phyloP scores from a whole-genome alignment of 2,797 vertebrate genomes.

The Threskiornis aethiopicus region DNA sequence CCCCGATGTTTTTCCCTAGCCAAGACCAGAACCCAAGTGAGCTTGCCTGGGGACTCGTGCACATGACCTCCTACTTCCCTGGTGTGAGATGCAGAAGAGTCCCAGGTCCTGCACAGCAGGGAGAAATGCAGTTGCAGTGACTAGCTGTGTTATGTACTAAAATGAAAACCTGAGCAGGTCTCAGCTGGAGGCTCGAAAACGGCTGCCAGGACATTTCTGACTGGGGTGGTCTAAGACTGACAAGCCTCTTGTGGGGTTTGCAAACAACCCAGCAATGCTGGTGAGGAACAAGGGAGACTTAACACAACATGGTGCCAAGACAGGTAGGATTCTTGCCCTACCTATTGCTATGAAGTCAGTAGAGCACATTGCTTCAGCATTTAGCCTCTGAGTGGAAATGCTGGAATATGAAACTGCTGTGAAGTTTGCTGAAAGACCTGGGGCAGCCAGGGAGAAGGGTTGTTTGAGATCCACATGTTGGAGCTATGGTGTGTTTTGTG shows the following conservation, averaged over 20 bases:
- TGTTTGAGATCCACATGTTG: background rate
- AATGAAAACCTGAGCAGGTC: background rate
- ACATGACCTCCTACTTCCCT: background rate
- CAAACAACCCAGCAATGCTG: background rate
- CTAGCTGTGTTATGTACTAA: background rate
- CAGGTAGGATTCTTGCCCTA: background rate
- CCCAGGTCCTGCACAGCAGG: background rate
- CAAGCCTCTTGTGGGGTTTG: background rate
- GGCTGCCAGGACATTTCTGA: background rate
- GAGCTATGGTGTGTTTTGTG: background rate
- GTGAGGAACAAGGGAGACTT: background rate
- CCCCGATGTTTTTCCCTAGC: background rate
- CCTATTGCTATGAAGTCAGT: background rate
- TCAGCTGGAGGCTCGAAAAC: background rate
- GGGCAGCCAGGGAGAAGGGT: background rate
- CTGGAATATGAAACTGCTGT: background rate
- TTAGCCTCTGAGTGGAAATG: background rate
- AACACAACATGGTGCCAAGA: background rate
- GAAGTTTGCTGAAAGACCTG: background rate
- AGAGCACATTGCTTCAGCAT: background rate
- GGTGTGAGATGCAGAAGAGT: background rate
- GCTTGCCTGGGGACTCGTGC: background rate
- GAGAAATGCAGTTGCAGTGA: background rate
- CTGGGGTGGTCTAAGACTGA: background rate
- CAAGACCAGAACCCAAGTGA: background rate